Base-by-base conservation (phyloP, 2,888 invertebrate genomes). In the Toxonevra muliebris region DNA sequence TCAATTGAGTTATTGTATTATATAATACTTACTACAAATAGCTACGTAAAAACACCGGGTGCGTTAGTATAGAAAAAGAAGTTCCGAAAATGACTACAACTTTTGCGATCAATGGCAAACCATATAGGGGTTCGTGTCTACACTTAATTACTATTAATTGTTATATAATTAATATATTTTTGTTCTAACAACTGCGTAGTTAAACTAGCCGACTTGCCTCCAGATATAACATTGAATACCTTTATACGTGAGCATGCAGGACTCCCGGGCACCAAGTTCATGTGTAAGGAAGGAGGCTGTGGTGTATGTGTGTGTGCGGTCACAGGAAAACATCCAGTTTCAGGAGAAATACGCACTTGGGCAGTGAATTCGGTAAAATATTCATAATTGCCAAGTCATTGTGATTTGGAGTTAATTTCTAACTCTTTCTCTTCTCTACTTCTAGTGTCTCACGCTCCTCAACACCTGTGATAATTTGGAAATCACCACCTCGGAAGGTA, bases 241-340 rank as follows among this genome's bases (percentile, higher is more conserved):
- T 91, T 88, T 72, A 87, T 91, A 60, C 85, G 91, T 7, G 86
- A 89, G 7, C 81, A 87, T 78, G 87, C 87, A 1, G 86, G 87
- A 10, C 81, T 90, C 0, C 87, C 87, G 30, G 91, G 90, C 13
- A 91, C 91, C 0, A 91, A 91, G 76, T 86, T 85, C 57, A 90
- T 90, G 90, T 91, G 91, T 74, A 85, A 87, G 45, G 91, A 91
- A 78, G 91, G 91, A 41, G 91, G 91, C 10, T 91, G 91, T 76
- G 91, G 91, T 0, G 87, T 87, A 13, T 91, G 90, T 74, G 83
- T 87, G 40, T 87, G 87, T 40, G 82, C 84, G 4, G 84, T 85
- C 0, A 83, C 76, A 68, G 84, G 80, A 60, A 75, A 72, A 55
- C 74, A 82, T 73, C 79, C 77, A 1, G 80, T 76, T 9, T 88